Conservation (phyloP, 1,140 invertebrate genomes). For the Harlomillsia oculata region DNA sequence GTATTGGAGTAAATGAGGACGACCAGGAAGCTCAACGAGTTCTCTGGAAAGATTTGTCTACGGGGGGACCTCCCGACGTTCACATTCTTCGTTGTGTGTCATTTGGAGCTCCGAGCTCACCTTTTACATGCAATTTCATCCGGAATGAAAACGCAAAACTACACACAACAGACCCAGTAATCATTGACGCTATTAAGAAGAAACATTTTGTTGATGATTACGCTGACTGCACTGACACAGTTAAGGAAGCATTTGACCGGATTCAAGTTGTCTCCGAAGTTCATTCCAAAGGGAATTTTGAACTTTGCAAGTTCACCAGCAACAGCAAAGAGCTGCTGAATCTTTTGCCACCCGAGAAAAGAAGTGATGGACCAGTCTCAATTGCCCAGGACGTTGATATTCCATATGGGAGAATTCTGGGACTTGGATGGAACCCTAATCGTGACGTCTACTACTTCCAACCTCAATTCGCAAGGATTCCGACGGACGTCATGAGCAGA, state of each 20-base stretch:
- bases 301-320: conserved; percentile 6
- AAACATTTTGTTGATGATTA: conserved; percentile 24
- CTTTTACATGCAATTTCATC: background rate
- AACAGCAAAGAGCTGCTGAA: conserved; percentile 18
- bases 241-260: conserved; percentile 13
- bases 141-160: background rate
- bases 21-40: background rate
- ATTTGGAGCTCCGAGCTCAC: background rate
- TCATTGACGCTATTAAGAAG: background rate
- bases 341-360: conserved; percentile 7
- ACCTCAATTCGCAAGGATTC: background rate
- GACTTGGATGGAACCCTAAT: conserved; percentile 8
- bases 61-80: background rate
- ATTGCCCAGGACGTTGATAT: background rate
- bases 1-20: background rate
- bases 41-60: background rate
- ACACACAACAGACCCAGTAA: background rate
- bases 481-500: background rate
- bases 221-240: conserved; percentile 7
- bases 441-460: conserved; percentile 23
- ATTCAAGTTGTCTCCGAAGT: background rate
- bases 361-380: background rate
- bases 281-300: background rate
- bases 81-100: background rate
- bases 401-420: background rate